Evolutionary conservation across 2,113 vertebrate species (phyloP), one percentile per base, ranked within the genome.

Genomic region (Halcyon senegalensis): DNA sequence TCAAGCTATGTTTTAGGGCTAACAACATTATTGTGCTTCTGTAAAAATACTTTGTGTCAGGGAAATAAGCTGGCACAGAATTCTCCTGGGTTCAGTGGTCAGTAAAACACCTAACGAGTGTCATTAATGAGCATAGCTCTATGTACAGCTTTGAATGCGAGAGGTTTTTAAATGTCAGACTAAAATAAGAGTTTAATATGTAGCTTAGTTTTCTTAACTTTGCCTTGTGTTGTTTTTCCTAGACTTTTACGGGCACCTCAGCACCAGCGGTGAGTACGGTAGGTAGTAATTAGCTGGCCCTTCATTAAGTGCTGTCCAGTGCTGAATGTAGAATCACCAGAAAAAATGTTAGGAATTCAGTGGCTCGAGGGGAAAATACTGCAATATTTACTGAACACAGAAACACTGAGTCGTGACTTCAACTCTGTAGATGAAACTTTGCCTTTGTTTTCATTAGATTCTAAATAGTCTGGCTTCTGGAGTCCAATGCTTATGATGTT

Each of bases 221-320:
- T 94, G 31, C 86, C 84, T 93, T 96, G 75, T 90, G 72, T 96
- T 96, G 80, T 97, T 96, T 94, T 94, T 96, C 93, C 96, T 97
- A 97, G 97, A 96, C 79, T 66, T 76, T 85, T 91, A 84, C 78
- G 91, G 39, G 93, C 53, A 83, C 90, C 87, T 92, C 91, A 89
- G 95, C 94, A 62, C 83, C 95, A 93, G 87, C 75, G 7, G 84
- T 80, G 93, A 97, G 89, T 89, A 88, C 90, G 97, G 97, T 97
- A 97, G 94, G 97, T 97, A 62, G 84, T 80, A 75, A 97, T 94
- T 96, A 92, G 86, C 76, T 90, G 51, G 87, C 83, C 83, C 60
- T 88, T 88, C 79, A 87, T 91, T 96, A 95, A 93, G 81, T 84
- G 73, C 76, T 94, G 74, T 92, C 68, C 81, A 95, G 94, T 87